Conservation (phyloP, 2,797 vertebrate genomes). For the Crenichthys baileyi region DNA sequence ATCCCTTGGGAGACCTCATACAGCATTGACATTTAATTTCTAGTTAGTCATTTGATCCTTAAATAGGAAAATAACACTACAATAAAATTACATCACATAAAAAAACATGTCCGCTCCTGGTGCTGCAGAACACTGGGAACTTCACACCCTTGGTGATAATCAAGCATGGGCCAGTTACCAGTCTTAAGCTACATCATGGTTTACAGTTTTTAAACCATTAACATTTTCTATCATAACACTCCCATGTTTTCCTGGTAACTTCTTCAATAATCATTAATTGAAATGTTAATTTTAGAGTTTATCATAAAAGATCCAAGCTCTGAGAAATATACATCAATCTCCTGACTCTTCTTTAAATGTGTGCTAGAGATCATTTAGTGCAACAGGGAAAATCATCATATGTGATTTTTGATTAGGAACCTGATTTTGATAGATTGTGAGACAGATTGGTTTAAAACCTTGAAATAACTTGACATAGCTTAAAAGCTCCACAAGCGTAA, state of each 20-base stretch:
- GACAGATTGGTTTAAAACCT: background rate
- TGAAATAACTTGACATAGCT: background rate
- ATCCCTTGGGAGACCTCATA: background rate
- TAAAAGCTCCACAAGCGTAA: slow-evolving; percentile 32
- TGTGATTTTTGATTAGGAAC: background rate
- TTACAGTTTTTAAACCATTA: background rate
- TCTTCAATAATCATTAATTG: background rate
- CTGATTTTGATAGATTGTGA: background rate
- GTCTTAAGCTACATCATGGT: background rate
- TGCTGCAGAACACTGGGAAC: background rate
- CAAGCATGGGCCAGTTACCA: background rate
- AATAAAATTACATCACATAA: background rate
- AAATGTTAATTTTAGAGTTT: background rate
- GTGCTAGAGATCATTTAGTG: background rate
- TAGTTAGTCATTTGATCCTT: too few species aligned
- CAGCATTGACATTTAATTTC: background rate
- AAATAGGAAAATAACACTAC: background rate
- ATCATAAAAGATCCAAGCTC: background rate
- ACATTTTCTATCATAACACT: background rate
- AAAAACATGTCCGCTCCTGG: background rate
- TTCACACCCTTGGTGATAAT: background rate
- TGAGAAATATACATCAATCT: background rate
- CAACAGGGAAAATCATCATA: background rate
- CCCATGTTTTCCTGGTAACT: background rate
- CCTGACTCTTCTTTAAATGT: background rate